A percentile compares a stretch with the other conserved stretches of the same genome.
Evolutionary conservation across 2,113 vertebrate species (phyloP).

Genomic region (Hepsetus odoe): DNA sequence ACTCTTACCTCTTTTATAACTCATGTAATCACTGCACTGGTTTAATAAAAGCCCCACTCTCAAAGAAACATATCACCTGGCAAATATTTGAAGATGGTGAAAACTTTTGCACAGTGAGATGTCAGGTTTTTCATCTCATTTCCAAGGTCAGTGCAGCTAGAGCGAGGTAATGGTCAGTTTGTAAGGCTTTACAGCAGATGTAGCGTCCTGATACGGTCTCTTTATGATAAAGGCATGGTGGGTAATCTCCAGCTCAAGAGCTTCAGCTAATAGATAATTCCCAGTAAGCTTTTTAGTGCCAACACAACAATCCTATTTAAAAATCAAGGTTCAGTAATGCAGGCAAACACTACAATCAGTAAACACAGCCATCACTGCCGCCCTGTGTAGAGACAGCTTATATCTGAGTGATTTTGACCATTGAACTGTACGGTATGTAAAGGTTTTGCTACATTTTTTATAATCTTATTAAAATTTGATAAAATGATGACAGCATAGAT

Average conservation of each 20-base stretch:
- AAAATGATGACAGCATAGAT: too few relatives aligned
- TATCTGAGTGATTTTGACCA: neutral
- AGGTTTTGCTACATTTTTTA: too few relatives aligned
- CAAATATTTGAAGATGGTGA: neutral
- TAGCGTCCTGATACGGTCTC: neutral
- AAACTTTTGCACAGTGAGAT: neutral
- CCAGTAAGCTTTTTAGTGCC: constrained; percentile 36
- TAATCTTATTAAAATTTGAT: too few relatives aligned
- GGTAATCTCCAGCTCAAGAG: constrained; percentile 30
- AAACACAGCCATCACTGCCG: neutral
- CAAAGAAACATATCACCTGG: neutral
- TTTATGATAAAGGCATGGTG: constrained; percentile 14
- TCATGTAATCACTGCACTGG: constrained; percentile 3
- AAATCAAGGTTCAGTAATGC: constrained; percentile 30
- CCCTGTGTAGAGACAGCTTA: neutral
- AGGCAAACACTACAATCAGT: neutral
- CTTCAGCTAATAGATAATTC: constrained; percentile 26
- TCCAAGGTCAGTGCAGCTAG: neutral
- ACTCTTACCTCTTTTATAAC: constrained; percentile 20
- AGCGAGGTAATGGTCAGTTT: neutral
- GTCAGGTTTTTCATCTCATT: neutral
- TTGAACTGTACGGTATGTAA: too few relatives aligned
- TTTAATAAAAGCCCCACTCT: neutral
- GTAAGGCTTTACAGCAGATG: neutral
- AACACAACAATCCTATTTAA: constrained; percentile 42